Evolutionary conservation across 2,888 invertebrate genomes (phyloP), one percentile per base, ranked within the genome.

Genomic region (Timema cristinae): DNA sequence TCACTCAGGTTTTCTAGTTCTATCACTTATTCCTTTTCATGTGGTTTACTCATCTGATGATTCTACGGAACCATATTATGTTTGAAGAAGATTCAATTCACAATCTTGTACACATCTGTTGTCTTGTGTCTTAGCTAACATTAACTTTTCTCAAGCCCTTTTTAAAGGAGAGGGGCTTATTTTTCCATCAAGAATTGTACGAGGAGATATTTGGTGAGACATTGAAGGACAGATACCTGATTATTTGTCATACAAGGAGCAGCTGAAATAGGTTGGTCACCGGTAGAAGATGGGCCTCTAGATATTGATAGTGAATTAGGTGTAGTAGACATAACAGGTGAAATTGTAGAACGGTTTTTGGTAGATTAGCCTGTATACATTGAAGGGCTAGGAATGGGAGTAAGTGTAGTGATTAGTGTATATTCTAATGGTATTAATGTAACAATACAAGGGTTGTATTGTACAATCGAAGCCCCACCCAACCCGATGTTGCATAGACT

Each of bases 151-250:
- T 32, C 48, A 63, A 63, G 63, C 9, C 13, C 6, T 6, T 32
- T 63, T 63, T 16, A 63, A 63, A 47, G 63, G 63, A 9, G 9
- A 63, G 10, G 63, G 63, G 47, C 16, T 63, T 47, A 63, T 63
- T 63, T 63, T 63, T 15, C 63, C 63, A 63, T 10, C 32, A 11
- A 0, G 16, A 47, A 32, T 63, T 63, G 47, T 63, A 13, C 63
- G 13, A 63, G 47, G 32, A 13, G 6, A 9, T 63, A 47, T 63
- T 63, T 63, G 47, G 48, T 13, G 32, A 47, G 11, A 47, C 11
- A 63, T 48, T 13, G 8, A n/a, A 59, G 59, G n/a, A 13, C 48
- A 63, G 16, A 11, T 47, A 48, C 32, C 16, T 32, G 63, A 47
- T 63, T 32, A 5, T 13, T 48, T 15, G 63, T 32, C 48, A 6